phyloP scores from a whole-genome alignment of 2,797 vertebrate genomes.

The Thripadectes ignobilis region DNA sequence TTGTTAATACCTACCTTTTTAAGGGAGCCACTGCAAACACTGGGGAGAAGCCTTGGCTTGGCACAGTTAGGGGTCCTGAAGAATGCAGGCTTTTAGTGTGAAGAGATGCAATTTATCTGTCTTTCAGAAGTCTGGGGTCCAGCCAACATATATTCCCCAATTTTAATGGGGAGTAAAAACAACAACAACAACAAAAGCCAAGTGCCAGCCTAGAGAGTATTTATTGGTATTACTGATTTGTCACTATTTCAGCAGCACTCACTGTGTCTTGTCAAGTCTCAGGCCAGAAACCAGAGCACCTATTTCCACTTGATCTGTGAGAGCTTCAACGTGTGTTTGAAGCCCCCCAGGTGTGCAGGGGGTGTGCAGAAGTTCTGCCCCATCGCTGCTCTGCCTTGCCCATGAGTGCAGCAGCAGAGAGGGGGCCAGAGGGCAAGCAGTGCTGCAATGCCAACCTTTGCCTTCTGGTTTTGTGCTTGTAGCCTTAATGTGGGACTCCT shows the following conservation, averaged over 20 bases:
- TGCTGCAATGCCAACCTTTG: neutral
- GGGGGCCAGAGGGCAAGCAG: neutral
- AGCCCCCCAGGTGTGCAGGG: neutral
- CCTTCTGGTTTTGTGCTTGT: neutral
- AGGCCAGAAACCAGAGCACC: neutral
- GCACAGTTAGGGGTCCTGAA: neutral
- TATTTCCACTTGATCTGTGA: neutral
- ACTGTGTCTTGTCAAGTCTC: neutral
- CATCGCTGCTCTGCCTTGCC: neutral
- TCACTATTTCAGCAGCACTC: neutral
- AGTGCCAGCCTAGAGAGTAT: neutral
- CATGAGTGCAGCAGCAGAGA: rapidly evolving
- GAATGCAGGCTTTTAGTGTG: neutral
- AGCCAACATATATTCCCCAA: neutral
- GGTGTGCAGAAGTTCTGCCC: neutral
- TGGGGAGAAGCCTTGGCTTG: neutral
- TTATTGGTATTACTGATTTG: neutral
- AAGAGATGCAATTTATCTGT: neutral
- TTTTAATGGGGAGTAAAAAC: neutral
- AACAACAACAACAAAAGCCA: neutral
- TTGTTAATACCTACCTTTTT: neutral
- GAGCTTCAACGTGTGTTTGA: neutral
- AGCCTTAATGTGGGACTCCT: neutral
- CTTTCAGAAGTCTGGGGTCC: neutral
- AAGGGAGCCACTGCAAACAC: neutral